Base-by-base conservation (phyloP, 1,140 invertebrate species). In the Drosophila littoralis region DNA sequence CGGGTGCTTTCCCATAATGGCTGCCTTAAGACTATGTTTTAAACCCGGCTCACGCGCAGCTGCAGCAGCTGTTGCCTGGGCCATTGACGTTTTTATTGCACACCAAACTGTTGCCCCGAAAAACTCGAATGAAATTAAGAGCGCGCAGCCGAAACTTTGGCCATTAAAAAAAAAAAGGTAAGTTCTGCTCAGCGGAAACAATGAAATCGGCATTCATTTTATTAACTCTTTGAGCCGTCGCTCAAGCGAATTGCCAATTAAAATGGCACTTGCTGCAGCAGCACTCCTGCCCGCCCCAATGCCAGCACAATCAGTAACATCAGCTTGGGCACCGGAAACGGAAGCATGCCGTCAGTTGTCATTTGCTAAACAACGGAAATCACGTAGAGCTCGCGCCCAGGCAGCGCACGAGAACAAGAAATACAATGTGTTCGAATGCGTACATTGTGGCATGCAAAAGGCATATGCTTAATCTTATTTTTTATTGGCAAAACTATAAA, bases 61-160 rank as follows among this genome's bases (percentile, higher is more conserved):
- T 63, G 51, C 64, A 48, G 60, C 58, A 58, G 79, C 77, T 75
- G 78, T 71, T 81, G 75, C 60, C 82, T 50, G 61, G 45, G 71
- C 46, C 58, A 79, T 76, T 82, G 70, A 83, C 73, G 76, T 67
- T 83, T 88, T 88, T 89, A 88, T 83, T 78, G 45, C 65, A 50
- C 76, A 57, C 50, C 83, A 77, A 82, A 86, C 79, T 82, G 82
- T 86, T 88, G 79, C 67, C 75, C 60, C 36, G 13, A 48, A 46
- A 77, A 52, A 63, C 28, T 43, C 7, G 33, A 81, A 73, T 77
- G 72, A 77, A 86, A 86, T 86, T 86, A 89, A 86, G 89, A 74
- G 71, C 33, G 71, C 60, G 71, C 46, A 45, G 58, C 15, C 46
- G 7, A 75, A 88, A 86, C 64, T 76, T 86, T 74, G 36, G 46